Evolutionary conservation across 2,888 invertebrate species (phyloP).

Genomic region (Aleiodes testaceus): DNA sequence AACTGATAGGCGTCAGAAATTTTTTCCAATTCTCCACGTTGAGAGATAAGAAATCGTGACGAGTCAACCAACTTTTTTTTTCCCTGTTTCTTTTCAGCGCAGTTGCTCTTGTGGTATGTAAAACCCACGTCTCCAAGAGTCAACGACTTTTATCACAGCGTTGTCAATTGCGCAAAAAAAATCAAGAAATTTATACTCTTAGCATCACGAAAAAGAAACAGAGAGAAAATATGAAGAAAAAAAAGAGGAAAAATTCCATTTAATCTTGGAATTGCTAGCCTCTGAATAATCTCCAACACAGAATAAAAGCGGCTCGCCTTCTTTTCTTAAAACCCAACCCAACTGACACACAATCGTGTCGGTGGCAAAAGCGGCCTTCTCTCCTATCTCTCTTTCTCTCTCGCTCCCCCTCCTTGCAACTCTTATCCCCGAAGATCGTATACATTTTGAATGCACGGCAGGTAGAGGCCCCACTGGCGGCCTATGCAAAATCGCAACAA

Average conservation of each 20-base stretch:
- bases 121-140: constrained; percentile 11
- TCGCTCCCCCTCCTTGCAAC: not conserved
- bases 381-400: constrained; percentile 2
- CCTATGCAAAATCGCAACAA: constrained; percentile 61
- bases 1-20: constrained; percentile 32
- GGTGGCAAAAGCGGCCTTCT: constrained; percentile 3
- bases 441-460: constrained; percentile 60
- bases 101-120: constrained; percentile 16
- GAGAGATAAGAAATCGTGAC: constrained; percentile 33
- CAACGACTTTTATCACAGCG: constrained; percentile 17
- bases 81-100: not conserved
- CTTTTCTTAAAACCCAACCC: constrained; percentile 36
- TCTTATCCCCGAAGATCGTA: constrained; percentile 3
- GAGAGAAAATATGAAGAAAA: constrained; percentile 1
- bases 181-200: constrained; percentile 2
- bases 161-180: constrained; percentile 26
- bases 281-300: constrained; percentile 16
- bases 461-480: constrained; percentile 55
- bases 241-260: constrained; percentile 5
- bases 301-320: constrained; percentile 18
- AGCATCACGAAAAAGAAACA: not conserved
- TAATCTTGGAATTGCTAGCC: constrained; percentile 22
- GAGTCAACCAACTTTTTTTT: constrained; percentile 23
- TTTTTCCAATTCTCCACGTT: constrained; percentile 20
- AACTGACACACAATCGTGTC: constrained; percentile 38